Conservation (phyloP, 2,797 vertebrate species). For the Ataeniobius toweri region DNA sequence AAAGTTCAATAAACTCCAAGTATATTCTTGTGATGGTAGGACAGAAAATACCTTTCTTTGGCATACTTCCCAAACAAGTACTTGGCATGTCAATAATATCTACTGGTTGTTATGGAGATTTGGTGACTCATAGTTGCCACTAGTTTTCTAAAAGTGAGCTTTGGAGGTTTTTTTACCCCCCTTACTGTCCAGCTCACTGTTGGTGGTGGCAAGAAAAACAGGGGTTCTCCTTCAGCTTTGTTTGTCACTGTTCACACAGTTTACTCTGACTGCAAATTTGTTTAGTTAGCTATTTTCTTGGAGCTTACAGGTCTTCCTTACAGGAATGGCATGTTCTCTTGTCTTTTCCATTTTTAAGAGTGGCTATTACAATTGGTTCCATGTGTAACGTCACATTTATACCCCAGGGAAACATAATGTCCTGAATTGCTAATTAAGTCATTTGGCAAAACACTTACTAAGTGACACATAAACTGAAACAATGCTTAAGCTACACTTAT, state of each 20-base stretch:
- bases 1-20: no score
- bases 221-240: not conserved
- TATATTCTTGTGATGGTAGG: no score
- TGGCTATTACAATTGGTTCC: not conserved
- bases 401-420: not conserved
- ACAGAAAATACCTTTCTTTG: no score
- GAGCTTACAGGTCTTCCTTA: not conserved
- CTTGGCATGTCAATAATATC: no score
- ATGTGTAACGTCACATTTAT: not conserved
- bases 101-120: no score
- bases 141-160: no score
- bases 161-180: no score
- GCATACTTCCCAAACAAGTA: no score
- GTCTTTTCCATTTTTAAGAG: not conserved
- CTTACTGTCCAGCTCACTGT: no score
- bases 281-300: not conserved
- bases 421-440: not conserved
- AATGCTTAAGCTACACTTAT: not conserved
- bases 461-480: not conserved
- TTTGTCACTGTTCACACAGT: not conserved
- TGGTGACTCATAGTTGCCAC: no score
- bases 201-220: no score
- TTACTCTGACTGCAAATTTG: not conserved
- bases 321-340: not conserved
- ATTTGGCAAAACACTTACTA: not conserved